Evolutionary conservation across 2,888 invertebrate species (phyloP).

Genomic region (Pyrrhosoma nymphula): DNA sequence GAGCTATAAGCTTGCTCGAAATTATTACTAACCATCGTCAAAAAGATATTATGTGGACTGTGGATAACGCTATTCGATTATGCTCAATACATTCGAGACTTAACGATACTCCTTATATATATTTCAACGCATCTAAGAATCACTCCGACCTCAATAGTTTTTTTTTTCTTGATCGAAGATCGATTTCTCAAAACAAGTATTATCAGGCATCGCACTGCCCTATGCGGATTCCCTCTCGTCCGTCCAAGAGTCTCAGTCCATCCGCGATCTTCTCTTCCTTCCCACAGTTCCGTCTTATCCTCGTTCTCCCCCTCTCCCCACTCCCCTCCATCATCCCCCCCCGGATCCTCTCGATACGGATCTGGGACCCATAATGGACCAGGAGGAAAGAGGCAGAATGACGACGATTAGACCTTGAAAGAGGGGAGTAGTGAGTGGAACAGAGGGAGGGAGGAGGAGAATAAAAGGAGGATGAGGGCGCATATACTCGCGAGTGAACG

Average conservation of each 20-base stretch:
- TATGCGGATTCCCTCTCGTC: neutral
- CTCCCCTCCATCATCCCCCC: neutral
- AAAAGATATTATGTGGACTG: too few relatives aligned
- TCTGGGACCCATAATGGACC: constrained; percentile 65
- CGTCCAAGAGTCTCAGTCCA: neutral
- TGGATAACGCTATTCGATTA: neutral
- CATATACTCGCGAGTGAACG: constrained; percentile 47
- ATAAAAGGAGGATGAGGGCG: constrained; percentile 3
- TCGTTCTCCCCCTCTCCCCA: neutral
- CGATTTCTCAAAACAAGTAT: neutral
- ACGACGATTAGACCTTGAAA: constrained; percentile 31
- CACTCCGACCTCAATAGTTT: neutral
- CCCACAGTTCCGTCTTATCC: neutral
- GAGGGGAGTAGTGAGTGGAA: neutral
- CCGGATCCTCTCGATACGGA: constrained; percentile 38
- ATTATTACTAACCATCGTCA: too few relatives aligned
- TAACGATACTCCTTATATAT: neutral
- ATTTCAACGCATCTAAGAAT: neutral
- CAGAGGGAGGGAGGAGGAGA: neutral
- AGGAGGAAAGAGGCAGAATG: neutral
- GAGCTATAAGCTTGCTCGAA: too few relatives aligned
- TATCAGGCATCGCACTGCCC: neutral
- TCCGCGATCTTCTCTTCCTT: neutral
- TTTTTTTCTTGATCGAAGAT: neutral
- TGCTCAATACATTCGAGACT: neutral